phyloP scores from a whole-genome alignment of 2,113 vertebrate genomes.

The Pelmatolapia mariae region DNA sequence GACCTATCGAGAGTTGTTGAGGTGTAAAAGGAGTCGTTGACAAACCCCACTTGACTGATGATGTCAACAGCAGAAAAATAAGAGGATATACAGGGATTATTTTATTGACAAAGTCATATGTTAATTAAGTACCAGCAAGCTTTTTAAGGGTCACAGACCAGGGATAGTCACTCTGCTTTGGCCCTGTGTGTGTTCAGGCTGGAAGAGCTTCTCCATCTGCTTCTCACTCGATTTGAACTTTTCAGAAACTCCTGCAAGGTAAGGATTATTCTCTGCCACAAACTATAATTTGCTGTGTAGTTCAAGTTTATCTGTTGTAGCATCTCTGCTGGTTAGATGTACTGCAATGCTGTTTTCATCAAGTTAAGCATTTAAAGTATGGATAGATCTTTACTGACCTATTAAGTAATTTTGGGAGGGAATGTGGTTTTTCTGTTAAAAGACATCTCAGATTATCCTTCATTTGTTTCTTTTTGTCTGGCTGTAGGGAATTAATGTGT shows the following conservation, averaged over 20 bases:
- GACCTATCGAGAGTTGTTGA: no score
- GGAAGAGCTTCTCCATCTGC: background rate
- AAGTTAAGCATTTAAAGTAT: background rate
- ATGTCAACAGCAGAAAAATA: background rate
- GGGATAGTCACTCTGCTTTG: rapidly evolving
- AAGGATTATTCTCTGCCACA: no score
- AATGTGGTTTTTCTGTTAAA: background rate
- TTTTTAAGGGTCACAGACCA: background rate
- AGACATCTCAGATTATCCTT: background rate
- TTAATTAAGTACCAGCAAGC: background rate
- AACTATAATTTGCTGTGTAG: background rate
- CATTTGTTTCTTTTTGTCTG: background rate
- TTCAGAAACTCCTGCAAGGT: background rate
- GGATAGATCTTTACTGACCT: rapidly evolving
- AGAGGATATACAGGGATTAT: background rate
- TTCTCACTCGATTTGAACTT: background rate
- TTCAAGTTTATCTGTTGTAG: background rate
- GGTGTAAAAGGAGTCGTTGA: no score
- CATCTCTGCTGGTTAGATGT: background rate
- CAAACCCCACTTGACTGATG: background rate
- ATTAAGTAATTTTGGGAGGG: rapidly evolving
- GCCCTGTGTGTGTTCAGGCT: background rate
- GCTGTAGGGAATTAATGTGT: rapidly evolving
- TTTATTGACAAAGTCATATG: background rate
- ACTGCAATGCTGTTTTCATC: background rate